phyloP scores from a whole-genome alignment of 2,113 vertebrate genomes.

The Brachyistius frenatus region DNA sequence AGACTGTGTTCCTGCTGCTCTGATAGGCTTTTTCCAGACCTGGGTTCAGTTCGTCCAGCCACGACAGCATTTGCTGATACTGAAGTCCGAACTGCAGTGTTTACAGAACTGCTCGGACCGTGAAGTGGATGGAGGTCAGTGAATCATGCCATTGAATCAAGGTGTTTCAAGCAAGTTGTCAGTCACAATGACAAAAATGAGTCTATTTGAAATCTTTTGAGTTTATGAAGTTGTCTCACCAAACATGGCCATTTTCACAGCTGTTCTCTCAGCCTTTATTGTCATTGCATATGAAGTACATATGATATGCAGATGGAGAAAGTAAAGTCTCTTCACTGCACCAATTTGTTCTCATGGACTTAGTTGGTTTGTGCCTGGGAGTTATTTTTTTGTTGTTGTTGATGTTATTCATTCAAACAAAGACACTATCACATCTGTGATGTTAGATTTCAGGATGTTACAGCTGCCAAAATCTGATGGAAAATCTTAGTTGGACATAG shows the following conservation, averaged over 20 bases:
- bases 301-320: neutral
- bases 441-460: constrained; percentile 16
- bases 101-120: constrained; percentile 4
- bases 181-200: neutral
- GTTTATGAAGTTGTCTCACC: neutral
- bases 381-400: constrained; percentile 2
- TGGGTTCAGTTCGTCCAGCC: constrained; percentile 11
- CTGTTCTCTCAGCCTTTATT: neutral
- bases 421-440: constrained; percentile 20
- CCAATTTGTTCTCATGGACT: neutral
- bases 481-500: neutral
- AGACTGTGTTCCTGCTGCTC: constrained; percentile 6
- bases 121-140: neutral
- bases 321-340: neutral
- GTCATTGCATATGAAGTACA: constrained; percentile 7
- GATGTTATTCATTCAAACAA: neutral
- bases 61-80: constrained; percentile 1
- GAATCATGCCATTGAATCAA: neutral
- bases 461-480: constrained; percentile 34
- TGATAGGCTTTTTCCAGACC: constrained; percentile 7
- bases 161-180: constrained; percentile 9
- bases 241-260: neutral
- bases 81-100: neutral
- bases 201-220: neutral
- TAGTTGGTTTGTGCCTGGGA: neutral